Base-by-base conservation (phyloP, 2,888 invertebrate species). In the Eudemis profundana region DNA sequence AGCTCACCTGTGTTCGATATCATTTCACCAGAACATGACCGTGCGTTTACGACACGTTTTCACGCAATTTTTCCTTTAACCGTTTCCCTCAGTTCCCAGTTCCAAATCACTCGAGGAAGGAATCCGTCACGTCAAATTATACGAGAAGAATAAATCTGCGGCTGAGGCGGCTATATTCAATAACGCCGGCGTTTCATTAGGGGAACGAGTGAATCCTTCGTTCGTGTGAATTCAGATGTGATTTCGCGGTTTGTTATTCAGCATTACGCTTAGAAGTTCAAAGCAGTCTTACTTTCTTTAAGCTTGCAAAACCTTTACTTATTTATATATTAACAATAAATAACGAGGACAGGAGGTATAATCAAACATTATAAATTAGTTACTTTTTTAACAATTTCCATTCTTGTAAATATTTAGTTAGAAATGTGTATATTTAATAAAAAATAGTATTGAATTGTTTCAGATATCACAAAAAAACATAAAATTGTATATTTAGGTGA, bases 41-140 rank as follows among this genome's bases (percentile, higher is more conserved):
- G 19, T n/a, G n/a, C 44, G 19, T 21, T 49, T 15, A 57, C 21
- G 19, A 8, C 19, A 21, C 29, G 8, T 17, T 29, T 42, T 44
- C n/a, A 7, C 33, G 33, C 33, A 33, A 33, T 10, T 33, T 10
- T 33, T 8, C 17, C 29, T 27, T n/a, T 19, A 56, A 40, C 15
- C 10, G 40, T 27, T 40, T 5, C 23, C 40, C 53, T n/a, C 56
- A 56, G 44, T 36, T 47, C 19, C 7, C 47, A 40, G 36, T 46
- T 77, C 75, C 81, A 81, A 84, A 84, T 86, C 84, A 81, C 80
- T 81, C 74, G 78, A 72, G 74, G 78, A 74, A 72, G 76, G 75
- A 80, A 85, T 84, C 84, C 79, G 84, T 82, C 84, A 84, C 83
- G 79, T 86, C 86, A 84, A 87, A 86, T 86, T 84, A 84, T 83